A percentile compares a stretch with the other conserved stretches of the same genome.
These are phyloP conservation scores for Abscondita cerata DNA, from an alignment of 2,888 invertebrate species.

Conservation along the genomic window DNA sequence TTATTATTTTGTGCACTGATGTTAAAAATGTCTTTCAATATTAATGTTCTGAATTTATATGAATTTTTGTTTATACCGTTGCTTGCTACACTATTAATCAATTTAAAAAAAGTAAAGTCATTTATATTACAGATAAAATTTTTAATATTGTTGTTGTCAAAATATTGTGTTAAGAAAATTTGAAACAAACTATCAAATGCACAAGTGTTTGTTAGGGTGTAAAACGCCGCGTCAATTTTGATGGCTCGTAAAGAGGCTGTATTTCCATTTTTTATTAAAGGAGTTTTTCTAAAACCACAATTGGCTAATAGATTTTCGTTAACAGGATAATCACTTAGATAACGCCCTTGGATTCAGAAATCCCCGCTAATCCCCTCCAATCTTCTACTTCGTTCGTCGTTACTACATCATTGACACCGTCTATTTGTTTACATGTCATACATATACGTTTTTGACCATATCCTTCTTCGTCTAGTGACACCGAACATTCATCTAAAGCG, in stretches of 20 bases:
- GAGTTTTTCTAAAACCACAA: not conserved
- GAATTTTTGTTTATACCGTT: not conserved
- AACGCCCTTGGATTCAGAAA: not conserved
- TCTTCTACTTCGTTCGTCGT: slow-evolving; percentile 4
- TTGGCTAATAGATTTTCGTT: slow-evolving; percentile 2
- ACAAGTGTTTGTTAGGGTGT: too few relatives aligned
- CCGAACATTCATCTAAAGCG: slow-evolving; percentile 6
- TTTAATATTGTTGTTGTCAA: not conserved
- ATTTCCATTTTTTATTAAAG: slow-evolving; percentile 8
- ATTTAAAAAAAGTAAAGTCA: not conserved
- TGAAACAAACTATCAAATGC: slow-evolving; percentile 6
- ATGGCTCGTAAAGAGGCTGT: not conserved
- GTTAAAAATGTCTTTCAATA: not conserved
- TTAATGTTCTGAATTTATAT: not conserved
- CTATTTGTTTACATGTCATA: not conserved
- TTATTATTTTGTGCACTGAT: not conserved
- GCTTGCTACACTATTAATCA: not conserved
- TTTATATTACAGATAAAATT: not conserved
- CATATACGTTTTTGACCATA: slow-evolving; percentile 12
- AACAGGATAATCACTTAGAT: not conserved
- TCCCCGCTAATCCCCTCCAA: slow-evolving; percentile 1
- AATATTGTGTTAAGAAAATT: not conserved
- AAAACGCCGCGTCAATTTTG: too few relatives aligned
- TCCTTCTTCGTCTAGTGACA: slow-evolving; percentile 13
- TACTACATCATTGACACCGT: not conserved